A percentile compares a stretch with the other conserved stretches of the same genome.
phyloP scores from a whole-genome alignment of 2,888 invertebrate species.

The Archips xylosteana region DNA sequence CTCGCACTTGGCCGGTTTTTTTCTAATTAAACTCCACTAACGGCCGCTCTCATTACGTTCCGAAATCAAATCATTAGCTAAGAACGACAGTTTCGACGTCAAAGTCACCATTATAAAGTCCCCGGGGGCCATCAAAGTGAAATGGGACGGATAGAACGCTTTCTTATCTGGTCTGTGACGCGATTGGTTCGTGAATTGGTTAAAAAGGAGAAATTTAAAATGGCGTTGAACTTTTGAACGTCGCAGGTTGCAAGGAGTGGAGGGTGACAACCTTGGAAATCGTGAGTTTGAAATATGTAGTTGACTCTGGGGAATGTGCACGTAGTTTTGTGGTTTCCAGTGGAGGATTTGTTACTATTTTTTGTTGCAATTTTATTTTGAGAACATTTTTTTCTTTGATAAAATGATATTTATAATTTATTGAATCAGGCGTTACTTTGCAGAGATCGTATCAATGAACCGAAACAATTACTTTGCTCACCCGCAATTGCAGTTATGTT shows the following conservation, averaged over 20 bases:
- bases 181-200: slow-evolving; percentile 40
- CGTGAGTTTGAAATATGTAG: not conserved
- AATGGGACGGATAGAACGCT: slow-evolving; percentile 57
- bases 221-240: slow-evolving; percentile 30
- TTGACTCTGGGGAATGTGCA: not conserved
- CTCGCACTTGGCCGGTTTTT: no score
- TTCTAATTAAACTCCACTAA: slow-evolving; percentile 44
- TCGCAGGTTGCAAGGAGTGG: slow-evolving; percentile 22
- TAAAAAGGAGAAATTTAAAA: slow-evolving; percentile 38
- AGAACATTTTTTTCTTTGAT: no score
- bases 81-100: slow-evolving; percentile 62
- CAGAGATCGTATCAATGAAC: no score
- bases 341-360: not conserved
- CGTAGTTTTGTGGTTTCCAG: not conserved
- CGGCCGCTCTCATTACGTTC: slow-evolving; percentile 56
- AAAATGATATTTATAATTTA: no score
- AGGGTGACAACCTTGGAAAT: slow-evolving; percentile 13
- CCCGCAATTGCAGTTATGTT: no score
- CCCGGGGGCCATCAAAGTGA: slow-evolving; percentile 60
- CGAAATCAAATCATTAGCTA: slow-evolving; percentile 59
- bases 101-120: slow-evolving; percentile 68
- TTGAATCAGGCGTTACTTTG: no score
- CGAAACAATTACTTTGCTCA: no score
- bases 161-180: slow-evolving; percentile 52
- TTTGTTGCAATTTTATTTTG: no score